Conservation (phyloP, 2,797 vertebrate species). For the Hemitrygon akajei region DNA sequence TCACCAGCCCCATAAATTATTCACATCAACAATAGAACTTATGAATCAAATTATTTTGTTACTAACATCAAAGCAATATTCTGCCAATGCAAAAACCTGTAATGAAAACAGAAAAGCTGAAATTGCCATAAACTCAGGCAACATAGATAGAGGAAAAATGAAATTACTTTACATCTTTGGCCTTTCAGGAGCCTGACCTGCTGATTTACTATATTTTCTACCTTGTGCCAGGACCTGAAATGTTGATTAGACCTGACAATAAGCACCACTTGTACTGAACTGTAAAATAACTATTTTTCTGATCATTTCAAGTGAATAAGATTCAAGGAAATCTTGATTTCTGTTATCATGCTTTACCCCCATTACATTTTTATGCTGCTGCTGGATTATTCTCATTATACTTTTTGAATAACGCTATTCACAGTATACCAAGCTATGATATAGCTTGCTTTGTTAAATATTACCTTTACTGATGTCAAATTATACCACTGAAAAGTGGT, state of each 20-base stretch:
- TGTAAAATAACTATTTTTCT: background rate
- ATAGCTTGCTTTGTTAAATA: background rate
- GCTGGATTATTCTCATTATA: background rate
- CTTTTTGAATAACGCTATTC: too few relatives aligned
- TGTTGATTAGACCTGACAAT: background rate
- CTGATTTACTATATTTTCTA: too few relatives aligned
- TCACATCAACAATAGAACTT: background rate
- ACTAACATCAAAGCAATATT: too few relatives aligned
- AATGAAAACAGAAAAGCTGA: too few relatives aligned
- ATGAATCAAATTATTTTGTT: background rate
- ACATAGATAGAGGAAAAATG: too few relatives aligned
- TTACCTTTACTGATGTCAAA: background rate
- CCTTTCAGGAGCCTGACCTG: too few relatives aligned
- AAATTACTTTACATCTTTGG: too few relatives aligned
- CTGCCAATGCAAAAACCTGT: too few relatives aligned
- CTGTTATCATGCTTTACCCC: background rate
- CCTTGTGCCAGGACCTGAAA: background rate
- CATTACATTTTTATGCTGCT: background rate
- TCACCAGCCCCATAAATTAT: background rate
- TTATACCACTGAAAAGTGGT: background rate
- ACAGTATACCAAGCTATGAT: background rate
- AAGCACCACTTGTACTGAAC: background rate
- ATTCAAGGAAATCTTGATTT: background rate
- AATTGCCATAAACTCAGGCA: too few relatives aligned
- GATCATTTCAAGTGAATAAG: background rate